These are phyloP conservation scores for Leptogaster cylindrica DNA, from an alignment of 2,888 invertebrate species.

Conservation along the genomic window DNA sequence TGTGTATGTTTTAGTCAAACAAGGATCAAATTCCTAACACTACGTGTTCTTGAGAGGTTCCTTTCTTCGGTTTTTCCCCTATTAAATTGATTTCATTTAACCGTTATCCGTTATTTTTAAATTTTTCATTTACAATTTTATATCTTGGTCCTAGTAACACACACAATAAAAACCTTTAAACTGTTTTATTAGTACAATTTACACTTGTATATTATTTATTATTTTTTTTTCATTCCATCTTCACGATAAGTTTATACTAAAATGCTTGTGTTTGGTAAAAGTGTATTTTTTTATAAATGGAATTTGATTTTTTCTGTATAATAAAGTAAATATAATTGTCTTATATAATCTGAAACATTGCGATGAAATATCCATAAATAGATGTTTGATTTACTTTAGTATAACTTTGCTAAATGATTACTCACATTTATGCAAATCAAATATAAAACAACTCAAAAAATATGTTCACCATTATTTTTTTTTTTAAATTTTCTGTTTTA, in stretches of 20 bases:
- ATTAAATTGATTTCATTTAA: neutral
- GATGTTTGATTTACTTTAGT: slow-evolving; percentile 10
- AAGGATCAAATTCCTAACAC: too few relatives aligned
- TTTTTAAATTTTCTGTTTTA: neutral
- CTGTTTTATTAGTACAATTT: neutral
- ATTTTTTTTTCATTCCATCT: neutral
- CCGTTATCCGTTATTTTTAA: neutral
- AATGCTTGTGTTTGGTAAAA: neutral
- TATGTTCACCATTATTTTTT: neutral
- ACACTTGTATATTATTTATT: neutral
- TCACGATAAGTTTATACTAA: neutral
- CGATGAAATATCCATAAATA: slow-evolving; percentile 22
- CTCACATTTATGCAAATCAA: slow-evolving; percentile 39
- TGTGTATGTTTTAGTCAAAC: neutral
- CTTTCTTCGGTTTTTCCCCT: neutral
- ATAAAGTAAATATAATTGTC: slow-evolving; percentile 4
- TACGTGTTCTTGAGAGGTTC: neutral
- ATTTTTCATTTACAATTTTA: slow-evolving; percentile 15
- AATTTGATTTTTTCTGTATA: slow-evolving; percentile 14
- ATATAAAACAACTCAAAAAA: slow-evolving; percentile 16
- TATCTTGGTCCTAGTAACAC: slow-evolving; percentile 31
- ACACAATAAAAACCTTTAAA: slow-evolving; percentile 28
- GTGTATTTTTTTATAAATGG: slow-evolving; percentile 5
- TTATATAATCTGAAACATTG: slow-evolving; percentile 1
- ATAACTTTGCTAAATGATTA: slow-evolving; percentile 19